A percentile compares a stretch with the other conserved stretches of the same genome.
These are phyloP conservation scores for Pilophorus perplexus DNA, from an alignment of 2,888 invertebrate species.

Conservation along the genomic window DNA sequence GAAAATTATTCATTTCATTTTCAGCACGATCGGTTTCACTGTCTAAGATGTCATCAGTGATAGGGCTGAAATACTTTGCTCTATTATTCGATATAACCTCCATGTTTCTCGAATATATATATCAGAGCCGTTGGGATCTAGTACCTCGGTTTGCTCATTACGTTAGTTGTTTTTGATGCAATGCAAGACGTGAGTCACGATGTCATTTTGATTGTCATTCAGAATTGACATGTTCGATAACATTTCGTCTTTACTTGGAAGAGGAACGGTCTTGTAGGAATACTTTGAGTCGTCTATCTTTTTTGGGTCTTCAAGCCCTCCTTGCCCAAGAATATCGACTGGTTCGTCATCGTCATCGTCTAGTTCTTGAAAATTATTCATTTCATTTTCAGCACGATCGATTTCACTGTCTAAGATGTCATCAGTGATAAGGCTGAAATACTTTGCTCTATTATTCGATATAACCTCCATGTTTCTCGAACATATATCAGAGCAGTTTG, in stretches of 20 bases:
- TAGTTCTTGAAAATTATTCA: not conserved
- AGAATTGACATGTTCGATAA: too few species aligned
- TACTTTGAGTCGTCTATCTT: not conserved
- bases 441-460: not conserved
- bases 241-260: constrained; percentile 22
- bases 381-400: not conserved
- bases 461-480: not conserved
- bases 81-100: too few species aligned
- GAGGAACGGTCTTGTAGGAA: not conserved
- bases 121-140: too few species aligned
- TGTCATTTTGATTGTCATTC: not conserved
- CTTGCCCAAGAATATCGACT: constrained; percentile 8
- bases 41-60: too few species aligned
- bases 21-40: too few species aligned
- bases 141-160: too few species aligned
- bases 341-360: constrained; percentile 3
- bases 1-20: too few species aligned
- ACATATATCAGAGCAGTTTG: not conserved
- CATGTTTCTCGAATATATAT: too few species aligned
- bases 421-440: not conserved
- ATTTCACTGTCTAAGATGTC: not conserved
- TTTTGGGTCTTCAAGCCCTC: not conserved
- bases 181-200: not conserved
- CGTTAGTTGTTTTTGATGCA: not conserved
- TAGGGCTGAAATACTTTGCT: too few species aligned